phyloP scores from a whole-genome alignment of 2,113 vertebrate species.

The Crypturellus undulatus region DNA sequence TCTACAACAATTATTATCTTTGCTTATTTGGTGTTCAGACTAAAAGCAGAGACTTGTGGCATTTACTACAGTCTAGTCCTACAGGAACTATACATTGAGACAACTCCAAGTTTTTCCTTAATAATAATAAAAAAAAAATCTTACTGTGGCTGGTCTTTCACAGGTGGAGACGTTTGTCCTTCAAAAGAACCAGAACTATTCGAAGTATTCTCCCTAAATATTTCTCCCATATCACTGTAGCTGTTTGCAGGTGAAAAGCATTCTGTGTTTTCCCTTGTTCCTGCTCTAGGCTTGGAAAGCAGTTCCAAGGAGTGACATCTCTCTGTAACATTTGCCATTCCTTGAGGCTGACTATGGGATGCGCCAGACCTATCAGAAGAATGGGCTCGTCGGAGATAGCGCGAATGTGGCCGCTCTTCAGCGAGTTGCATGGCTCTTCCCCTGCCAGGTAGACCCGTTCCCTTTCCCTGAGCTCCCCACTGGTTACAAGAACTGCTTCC shows the following conservation, averaged over 20 bases:
- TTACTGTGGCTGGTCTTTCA: constrained; percentile 87
- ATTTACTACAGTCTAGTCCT: neutral
- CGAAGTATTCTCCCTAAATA: constrained; percentile 79
- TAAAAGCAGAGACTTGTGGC: neutral
- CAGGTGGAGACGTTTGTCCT: constrained; percentile 80
- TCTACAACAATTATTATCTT: neutral
- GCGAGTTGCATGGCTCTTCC: constrained; percentile 67
- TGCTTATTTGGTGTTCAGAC: neutral
- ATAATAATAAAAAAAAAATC: constrained; percentile 25
- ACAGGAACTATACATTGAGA: neutral
- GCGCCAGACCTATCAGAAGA: constrained; percentile 88
- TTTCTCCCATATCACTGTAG: constrained; percentile 71
- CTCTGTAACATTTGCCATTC: constrained; percentile 64
- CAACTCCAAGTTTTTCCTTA: neutral
- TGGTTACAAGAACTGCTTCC: constrained; percentile 73
- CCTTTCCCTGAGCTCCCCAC: constrained; percentile 71
- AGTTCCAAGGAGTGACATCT: constrained; percentile 90
- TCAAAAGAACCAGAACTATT: constrained; percentile 67
- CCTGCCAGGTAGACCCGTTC: constrained; percentile 43
- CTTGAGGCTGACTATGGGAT: constrained; percentile 62
- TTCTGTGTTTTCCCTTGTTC: constrained; percentile 55
- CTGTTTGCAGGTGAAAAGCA: constrained; percentile 73
- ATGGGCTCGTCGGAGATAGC: constrained; percentile 91
- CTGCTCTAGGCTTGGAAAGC: constrained; percentile 76
- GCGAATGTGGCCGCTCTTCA: constrained; percentile 85